A percentile compares a stretch with the other conserved stretches of the same genome.
phyloP scores from a whole-genome alignment of 2,797 vertebrate species.

The Pseudomugil gertrudae region DNA sequence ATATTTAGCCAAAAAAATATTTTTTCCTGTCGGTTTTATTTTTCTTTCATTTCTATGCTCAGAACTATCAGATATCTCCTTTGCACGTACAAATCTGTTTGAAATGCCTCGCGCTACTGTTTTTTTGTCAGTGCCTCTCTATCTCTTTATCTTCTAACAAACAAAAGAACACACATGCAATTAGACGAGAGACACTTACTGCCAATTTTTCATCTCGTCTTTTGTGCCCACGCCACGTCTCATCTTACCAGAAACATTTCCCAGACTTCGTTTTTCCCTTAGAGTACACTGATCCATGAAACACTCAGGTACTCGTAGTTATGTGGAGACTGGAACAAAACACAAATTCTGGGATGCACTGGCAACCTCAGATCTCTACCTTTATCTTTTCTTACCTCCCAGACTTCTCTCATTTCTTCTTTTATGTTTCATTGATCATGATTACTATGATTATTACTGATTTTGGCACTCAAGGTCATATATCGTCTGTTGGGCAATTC shows the following conservation, averaged over 20 bases:
- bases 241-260: constrained; percentile 11
- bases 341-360: too few species aligned
- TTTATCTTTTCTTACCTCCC: too few species aligned
- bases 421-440: too few species aligned
- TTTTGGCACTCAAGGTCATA: too few species aligned
- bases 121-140: constrained; percentile 13
- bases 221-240: not conserved
- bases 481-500: too few species aligned
- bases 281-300: too few species aligned
- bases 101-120: constrained; percentile 7
- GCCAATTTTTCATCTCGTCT: constrained; percentile 15
- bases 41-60: not conserved
- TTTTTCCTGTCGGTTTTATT: not conserved
- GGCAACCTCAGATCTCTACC: too few species aligned
- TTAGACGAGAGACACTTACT: not conserved
- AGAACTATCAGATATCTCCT: not conserved
- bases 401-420: too few species aligned
- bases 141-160: not conserved
- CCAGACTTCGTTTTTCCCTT: too few species aligned
- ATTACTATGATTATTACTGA: too few species aligned
- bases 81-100: not conserved
- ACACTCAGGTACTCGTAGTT: too few species aligned
- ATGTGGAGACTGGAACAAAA: too few species aligned
- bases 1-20: not conserved
- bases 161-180: constrained; percentile 1